Evolutionary conservation across 2,888 invertebrate genomes (phyloP), one percentile per base, ranked within the genome.

Genomic region (Smittia aterrima): DNA sequence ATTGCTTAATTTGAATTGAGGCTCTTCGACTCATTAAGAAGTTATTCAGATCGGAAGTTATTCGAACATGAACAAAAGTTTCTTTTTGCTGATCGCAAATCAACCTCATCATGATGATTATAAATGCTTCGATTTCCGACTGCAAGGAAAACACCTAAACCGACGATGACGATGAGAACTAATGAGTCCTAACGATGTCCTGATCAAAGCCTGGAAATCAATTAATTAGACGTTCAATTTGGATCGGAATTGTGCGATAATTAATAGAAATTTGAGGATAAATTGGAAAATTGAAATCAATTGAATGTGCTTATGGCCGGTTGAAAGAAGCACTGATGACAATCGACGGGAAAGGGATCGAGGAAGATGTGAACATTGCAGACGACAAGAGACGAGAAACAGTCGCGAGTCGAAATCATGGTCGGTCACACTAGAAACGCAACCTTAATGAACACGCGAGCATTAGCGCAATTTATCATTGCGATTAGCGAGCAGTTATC

Each of bases 1-100:
- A 68, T 68, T 68, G 68, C 68, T 68, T 38, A 47, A 68, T 68
- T 66, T 20, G 66, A 38, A n/a, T 22, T 54, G 9, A 38, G 38
- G 9, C 6, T 7, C 38, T 38, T 38, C 9, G 38, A 38, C 4
- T 7, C 9, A 7, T 38, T 38, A 38, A 38, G 38, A 38, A 38
- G 38, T 38, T 38, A 38, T 38, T 38, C 9, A 7, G 9, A 7
- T 38, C 38, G 38, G 38, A 38, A 38, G 4, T 38, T 38, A 38
- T 38, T 38, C 38, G 38, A 9, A 38, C 4, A 38, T 4, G 9
- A 38, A 7, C 38, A 38, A 38, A 38, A 4, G 38, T 38, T 38
- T 38, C n/a, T n/a, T n/a, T n/a, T n/a, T n/a, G n/a, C n/a, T n/a
- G n/a, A n/a, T n/a, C n/a, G n/a, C n/a, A n/a, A n/a, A n/a, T n/a